Percentiles rank a stretch among this genome's conserved stretches.
Evolutionary conservation across 2,797 vertebrate genomes (phyloP).

Genomic region (Alexandromys oeconomus): DNA sequence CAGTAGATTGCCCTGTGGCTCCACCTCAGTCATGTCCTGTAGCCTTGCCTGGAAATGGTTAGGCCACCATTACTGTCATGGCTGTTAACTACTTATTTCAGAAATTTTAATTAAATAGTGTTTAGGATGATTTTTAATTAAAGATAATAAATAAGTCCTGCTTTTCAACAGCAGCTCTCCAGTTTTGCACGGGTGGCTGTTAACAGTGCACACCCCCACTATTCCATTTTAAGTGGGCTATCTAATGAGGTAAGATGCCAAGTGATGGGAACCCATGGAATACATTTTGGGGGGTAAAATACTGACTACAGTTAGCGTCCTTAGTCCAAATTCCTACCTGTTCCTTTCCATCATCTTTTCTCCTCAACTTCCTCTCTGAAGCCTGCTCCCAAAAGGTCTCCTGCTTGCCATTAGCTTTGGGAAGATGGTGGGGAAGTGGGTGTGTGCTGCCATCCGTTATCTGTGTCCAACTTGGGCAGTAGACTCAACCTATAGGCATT

Average conservation of each 20-base stretch:
- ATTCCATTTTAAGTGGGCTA: conserved; percentile 69
- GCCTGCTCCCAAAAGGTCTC: neutral
- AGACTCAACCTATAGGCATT: neutral
- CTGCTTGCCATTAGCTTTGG: neutral
- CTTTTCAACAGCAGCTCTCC: conserved; percentile 54
- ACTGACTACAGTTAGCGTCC: neutral
- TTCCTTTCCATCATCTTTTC: neutral
- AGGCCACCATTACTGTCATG: neutral
- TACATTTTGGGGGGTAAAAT: conserved; percentile 30
- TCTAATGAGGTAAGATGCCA: conserved; percentile 56
- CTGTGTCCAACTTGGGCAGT: too few relatives aligned
- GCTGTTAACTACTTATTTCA: conserved; percentile 53
- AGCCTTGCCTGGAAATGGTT: neutral
- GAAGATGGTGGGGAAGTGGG: neutral
- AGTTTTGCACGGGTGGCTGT: conserved; percentile 62
- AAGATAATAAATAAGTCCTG: conserved; percentile 67
- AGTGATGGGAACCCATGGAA: neutral
- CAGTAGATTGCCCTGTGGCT: too few relatives aligned
- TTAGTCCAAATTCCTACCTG: neutral
- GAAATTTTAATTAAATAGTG: conserved; percentile 53
- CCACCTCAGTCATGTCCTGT: neutral
- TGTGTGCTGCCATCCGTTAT: neutral
- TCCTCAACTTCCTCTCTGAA: neutral
- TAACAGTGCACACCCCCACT: conserved; percentile 65
- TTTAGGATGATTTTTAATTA: conserved; percentile 41